Conservation (phyloP, 2,888 invertebrate genomes). For the Caenorhabditis imperialis region DNA sequence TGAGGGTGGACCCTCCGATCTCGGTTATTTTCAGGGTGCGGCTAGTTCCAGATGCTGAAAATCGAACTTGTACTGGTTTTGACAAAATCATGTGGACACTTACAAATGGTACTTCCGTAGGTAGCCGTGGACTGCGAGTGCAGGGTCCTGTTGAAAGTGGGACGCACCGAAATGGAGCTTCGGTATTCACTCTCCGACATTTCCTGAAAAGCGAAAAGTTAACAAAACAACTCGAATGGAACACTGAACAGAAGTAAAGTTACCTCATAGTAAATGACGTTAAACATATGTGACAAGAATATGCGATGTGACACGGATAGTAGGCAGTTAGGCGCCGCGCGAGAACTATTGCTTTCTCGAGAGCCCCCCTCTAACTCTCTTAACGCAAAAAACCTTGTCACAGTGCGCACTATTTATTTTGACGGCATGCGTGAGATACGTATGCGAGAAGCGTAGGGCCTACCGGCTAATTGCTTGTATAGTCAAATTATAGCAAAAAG, state of each 20-base stretch:
- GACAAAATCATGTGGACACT: constrained; percentile 19
- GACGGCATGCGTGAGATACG: constrained; percentile 42
- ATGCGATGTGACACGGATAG: constrained; percentile 23
- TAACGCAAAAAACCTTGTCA: constrained; percentile 45
- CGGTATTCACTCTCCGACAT: constrained; percentile 63
- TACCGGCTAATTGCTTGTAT: constrained; percentile 48
- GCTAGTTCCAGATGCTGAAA: constrained; percentile 56
- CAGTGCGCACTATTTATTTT: constrained; percentile 53
- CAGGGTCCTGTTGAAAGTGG: constrained; percentile 65
- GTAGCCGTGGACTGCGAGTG: constrained; percentile 55
- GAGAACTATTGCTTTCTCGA: constrained; percentile 47
- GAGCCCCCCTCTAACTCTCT: constrained; percentile 43
- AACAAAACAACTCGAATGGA: neutral
- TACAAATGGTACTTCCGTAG: constrained; percentile 62
- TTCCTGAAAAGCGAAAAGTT: constrained; percentile 25
- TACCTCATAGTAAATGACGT: constrained; percentile 56
- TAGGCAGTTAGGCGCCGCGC: constrained; percentile 14
- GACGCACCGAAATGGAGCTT: constrained; percentile 69
- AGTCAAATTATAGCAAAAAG: constrained; percentile 50
- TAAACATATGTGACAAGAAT: constrained; percentile 50
- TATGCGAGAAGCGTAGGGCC: constrained; percentile 13
- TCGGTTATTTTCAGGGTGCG: constrained; percentile 74
- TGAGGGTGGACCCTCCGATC: constrained; percentile 61
- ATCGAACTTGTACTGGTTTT: neutral
- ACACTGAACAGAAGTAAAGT: constrained; percentile 5